Base-by-base conservation (phyloP, 2,797 vertebrate species). In the Pogoniulus pusillus region DNA sequence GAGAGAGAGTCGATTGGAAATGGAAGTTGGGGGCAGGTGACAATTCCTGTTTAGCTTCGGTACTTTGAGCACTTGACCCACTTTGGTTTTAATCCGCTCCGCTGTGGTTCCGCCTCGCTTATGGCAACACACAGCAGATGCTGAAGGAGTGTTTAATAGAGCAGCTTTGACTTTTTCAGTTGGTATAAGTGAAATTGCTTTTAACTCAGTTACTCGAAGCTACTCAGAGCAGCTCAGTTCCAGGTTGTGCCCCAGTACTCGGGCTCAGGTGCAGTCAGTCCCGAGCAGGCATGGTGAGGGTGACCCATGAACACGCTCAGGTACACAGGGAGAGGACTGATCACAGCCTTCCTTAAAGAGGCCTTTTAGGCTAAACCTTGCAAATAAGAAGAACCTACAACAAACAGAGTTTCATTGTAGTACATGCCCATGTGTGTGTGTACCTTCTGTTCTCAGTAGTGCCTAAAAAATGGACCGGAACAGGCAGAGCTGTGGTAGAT, bases 41-140 rank as follows among this genome's bases (percentile, higher is more conserved):
- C 22, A 45, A 41, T 68, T 75, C 15, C 64, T 22, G 47, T 41
- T 29, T 29, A 20, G 45, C 26, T 35, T 49, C 22, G 30, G 90
- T 37, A 2, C 68, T 82, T 2, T 2, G 69, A 45, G 66, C 9
- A 4, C 54, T 27, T 82, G 90, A 87, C 82, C 76, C 80, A 37
- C 63, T 85, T 91, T 7, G 73, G 6, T 16, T 53, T 64, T 49
- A 63, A 54, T 63, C 73, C 53, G 43, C 45, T 43, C 16, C 23
- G 1, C 47, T 9, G 3, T 26, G 5, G 54, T 35, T 58, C 18
- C 59, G 12, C 53, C 12, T n/a, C 15, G 35, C 32, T 57, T 59
- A 4, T 3, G 37, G 64, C 41, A 12, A 13, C 13, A 4, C 6
- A 0, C 13, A 24, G 13, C 37, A 4, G 30, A 5, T 15, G 7